Evolutionary conservation across 2,113 vertebrate species (phyloP), one percentile per base, ranked within the genome.

Genomic region (Gallinago undulata): DNA sequence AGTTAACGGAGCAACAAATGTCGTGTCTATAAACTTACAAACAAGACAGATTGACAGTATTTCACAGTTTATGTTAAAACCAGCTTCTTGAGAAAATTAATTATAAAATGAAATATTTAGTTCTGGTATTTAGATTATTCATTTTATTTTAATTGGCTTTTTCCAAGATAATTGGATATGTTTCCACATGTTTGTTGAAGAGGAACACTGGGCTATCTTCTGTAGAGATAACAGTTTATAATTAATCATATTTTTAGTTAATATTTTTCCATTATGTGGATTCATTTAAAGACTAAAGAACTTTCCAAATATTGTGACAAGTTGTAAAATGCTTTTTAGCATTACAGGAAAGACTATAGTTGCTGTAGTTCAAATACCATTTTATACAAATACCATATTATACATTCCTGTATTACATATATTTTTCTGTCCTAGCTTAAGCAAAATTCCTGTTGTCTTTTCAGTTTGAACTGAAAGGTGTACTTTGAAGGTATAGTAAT

Each of bases 51-150:
- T 62, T 41, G 48, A 68, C 85, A 94, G 62, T 94, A 60, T 84
- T 97, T 97, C 97, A 98, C 96, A 97, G 97, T 94, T 98, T 96
- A 93, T 97, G 69, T 94, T 98, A 97, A 96, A 98, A 95, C 41
- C 94, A 97, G 90, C 92, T 97, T 96, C 96, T 95, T 97, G 94
- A 96, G 95, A 97, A 97, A 97, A 87, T 64, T 95, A 96, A 98
- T 97, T 98, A 96, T 95, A 94, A 96, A 97, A 96, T 95, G n/a
- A 96, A 97, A 94, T 96, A 94, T 96, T 97, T 91, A 76, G 37
- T 96, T 91, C 78, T 92, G 62, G 22, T 87, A 66, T 93, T 95
- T 94, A 87, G 91, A 95, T 95, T 94, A 93, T 97, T 97, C 19
- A 89, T 96, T 97, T 95, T 91, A 96, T 95, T 97, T 97, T 97